Percentiles rank a stretch among this genome's conserved stretches.
These are phyloP conservation scores for Agriopis marginaria DNA, from an alignment of 2,888 invertebrate genomes.

Conservation along the genomic window DNA sequence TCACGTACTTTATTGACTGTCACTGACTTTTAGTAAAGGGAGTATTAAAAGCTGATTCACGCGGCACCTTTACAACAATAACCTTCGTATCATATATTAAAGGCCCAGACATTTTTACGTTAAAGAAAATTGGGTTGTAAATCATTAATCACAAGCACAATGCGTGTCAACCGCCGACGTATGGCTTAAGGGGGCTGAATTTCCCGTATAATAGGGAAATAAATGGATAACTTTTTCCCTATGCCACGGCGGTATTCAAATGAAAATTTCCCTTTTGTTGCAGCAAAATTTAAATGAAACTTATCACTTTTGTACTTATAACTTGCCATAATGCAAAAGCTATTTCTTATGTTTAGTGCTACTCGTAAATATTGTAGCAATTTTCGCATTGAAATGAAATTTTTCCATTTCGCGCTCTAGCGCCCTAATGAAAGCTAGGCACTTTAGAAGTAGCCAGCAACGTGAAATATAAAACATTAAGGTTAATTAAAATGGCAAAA, in stretches of 20 bases:
- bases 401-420: conserved; percentile 8
- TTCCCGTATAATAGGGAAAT: conserved; percentile 79
- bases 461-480: conserved; percentile 41
- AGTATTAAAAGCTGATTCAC: conserved; percentile 41
- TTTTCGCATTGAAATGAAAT: conserved; percentile 11
- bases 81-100: conserved; percentile 52
- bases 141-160: conserved; percentile 83
- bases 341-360: conserved; percentile 1
- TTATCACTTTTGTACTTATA: conserved; percentile 11
- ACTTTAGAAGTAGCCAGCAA: conserved; percentile 9
- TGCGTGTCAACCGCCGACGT: conserved; percentile 78
- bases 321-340: conserved; percentile 2
- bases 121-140: conserved; percentile 76
- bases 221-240: conserved; percentile 68
- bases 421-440: conserved; percentile 16
- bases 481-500: conserved; percentile 62
- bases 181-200: conserved; percentile 75
- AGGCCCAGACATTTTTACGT: conserved; percentile 65
- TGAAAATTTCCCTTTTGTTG: conserved; percentile 21
- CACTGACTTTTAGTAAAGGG: conserved; percentile 36
- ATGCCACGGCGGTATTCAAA: conserved; percentile 25
- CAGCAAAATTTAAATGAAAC: conserved; percentile 16
- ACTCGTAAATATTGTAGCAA: background rate
- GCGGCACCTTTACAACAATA: conserved; percentile 41
- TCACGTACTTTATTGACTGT: conserved; percentile 38